Conservation (phyloP, 2,888 invertebrate species). For the Melangyna quadrimaculata region DNA sequence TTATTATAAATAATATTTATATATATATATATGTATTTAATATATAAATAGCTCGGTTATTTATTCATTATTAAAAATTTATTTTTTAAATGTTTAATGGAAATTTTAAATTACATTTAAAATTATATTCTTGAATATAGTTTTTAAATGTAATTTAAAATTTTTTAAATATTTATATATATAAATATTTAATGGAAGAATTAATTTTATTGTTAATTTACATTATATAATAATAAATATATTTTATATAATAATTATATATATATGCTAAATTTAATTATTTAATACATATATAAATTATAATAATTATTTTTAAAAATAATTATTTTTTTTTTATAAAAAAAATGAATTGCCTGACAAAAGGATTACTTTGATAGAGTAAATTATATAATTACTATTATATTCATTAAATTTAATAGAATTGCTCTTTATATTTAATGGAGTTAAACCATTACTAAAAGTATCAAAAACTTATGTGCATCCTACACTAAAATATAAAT, state of each 20-base stretch:
- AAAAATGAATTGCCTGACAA: slow-evolving; percentile 39
- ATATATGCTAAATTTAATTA: slow-evolving; percentile 35
- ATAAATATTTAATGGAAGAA: slow-evolving; percentile 60
- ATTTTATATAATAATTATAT: not conserved
- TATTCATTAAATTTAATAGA: slow-evolving; percentile 79
- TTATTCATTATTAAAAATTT: slow-evolving; percentile 59
- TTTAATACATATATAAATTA: slow-evolving; percentile 61
- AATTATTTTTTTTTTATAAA: not conserved
- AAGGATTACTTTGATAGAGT: slow-evolving; percentile 86
- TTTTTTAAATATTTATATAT: slow-evolving; percentile 56
- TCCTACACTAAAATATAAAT: slow-evolving; percentile 85
- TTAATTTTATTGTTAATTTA: slow-evolving; percentile 59
- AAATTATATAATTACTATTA: slow-evolving; percentile 81
- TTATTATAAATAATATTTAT: slow-evolving; percentile 33
- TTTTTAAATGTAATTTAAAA: slow-evolving; percentile 74
- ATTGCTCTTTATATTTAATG: slow-evolving; percentile 81
- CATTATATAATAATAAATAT: slow-evolving; percentile 61
- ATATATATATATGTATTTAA: slow-evolving; percentile 32
- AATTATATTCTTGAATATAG: slow-evolving; percentile 62
- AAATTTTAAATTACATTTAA: slow-evolving; percentile 64
- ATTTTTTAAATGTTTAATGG: slow-evolving; percentile 73
- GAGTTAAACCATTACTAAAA: slow-evolving; percentile 84
- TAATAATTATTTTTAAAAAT: not conserved
- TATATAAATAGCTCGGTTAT: slow-evolving; percentile 71
- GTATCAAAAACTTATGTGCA: slow-evolving; percentile 85